phyloP scores from a whole-genome alignment of 2,113 vertebrate species.

The Penelope pileata region DNA sequence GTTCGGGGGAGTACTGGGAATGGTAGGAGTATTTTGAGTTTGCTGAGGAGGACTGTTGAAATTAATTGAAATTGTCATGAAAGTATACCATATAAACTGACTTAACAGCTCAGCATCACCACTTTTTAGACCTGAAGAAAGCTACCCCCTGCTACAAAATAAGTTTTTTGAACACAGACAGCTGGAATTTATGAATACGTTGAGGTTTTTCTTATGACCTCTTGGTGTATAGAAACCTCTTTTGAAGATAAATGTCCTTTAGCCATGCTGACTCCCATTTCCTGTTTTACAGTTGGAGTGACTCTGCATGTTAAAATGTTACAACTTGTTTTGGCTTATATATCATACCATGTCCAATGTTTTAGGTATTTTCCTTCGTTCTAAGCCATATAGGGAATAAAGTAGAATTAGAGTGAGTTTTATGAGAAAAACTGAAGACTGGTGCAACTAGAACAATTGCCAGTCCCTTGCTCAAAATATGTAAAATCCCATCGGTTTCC shows the following conservation, averaged over 20 bases:
- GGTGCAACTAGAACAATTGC: neutral
- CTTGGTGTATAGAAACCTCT: neutral
- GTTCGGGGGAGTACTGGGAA: neutral
- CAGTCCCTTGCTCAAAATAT: neutral
- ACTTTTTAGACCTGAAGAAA: neutral
- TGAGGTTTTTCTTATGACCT: neutral
- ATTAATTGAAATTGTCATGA: neutral
- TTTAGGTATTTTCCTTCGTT: neutral
- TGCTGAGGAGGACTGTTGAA: neutral
- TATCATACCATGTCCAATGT: neutral
- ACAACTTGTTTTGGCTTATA: neutral
- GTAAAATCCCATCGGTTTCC: neutral
- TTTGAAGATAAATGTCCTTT: neutral
- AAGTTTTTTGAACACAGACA: neutral
- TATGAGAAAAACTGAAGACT: constrained; percentile 10
- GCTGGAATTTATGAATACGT: neutral
- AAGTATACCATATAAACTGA: neutral
- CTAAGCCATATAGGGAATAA: neutral
- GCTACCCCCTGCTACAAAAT: neutral
- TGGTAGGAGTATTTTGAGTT: neutral
- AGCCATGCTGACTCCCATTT: neutral
- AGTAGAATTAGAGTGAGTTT: constrained; percentile 1
- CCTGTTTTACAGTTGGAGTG: neutral
- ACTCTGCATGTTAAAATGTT: neutral
- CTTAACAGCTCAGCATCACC: neutral